phyloP scores from a whole-genome alignment of 2,797 vertebrate species.

The Astyanax mexicanus region DNA sequence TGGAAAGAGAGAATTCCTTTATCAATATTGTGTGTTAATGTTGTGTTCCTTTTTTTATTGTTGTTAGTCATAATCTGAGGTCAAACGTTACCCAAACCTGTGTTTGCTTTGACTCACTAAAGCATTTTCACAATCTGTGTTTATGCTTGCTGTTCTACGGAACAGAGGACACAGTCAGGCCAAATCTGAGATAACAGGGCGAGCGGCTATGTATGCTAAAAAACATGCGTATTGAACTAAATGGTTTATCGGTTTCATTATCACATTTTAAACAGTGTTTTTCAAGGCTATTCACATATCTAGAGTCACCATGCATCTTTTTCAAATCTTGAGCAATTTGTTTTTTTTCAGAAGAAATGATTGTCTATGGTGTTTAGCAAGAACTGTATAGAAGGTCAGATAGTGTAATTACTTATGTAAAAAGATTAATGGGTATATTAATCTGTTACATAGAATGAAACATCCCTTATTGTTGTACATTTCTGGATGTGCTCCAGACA shows the following conservation, averaged over 20 bases:
- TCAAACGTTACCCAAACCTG: not conserved
- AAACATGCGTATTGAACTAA: too few relatives aligned
- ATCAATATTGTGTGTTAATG: not conserved
- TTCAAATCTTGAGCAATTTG: not conserved
- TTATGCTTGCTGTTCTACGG: slow-evolving; percentile 4
- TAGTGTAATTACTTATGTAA: slow-evolving; percentile 5
- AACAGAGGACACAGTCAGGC: not conserved
- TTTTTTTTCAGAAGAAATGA: not conserved
- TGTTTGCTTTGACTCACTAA: slow-evolving; percentile 3
- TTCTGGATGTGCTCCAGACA: slow-evolving; percentile 14
- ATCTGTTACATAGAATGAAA: slow-evolving; percentile 9
- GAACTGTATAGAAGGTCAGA: slow-evolving; percentile 6
- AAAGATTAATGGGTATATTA: slow-evolving; percentile 9
- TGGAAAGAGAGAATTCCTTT: not conserved
- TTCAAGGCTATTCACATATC: not conserved
- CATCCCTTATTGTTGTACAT: slow-evolving; percentile 18
- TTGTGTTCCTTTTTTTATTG: not conserved
- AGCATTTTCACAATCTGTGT: slow-evolving; percentile 13
- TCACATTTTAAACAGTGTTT: not conserved
- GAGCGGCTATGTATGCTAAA: not conserved
- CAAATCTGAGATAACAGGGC: not conserved
- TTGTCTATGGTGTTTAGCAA: not conserved
- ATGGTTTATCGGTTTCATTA: not conserved
- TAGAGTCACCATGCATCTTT: not conserved
- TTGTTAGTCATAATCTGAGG: slow-evolving; percentile 1